Percentiles rank a stretch among this genome's conserved stretches.
phyloP scores from a whole-genome alignment of 1,140 invertebrate genomes.

The Brachionus asplanchnoidis region DNA sequence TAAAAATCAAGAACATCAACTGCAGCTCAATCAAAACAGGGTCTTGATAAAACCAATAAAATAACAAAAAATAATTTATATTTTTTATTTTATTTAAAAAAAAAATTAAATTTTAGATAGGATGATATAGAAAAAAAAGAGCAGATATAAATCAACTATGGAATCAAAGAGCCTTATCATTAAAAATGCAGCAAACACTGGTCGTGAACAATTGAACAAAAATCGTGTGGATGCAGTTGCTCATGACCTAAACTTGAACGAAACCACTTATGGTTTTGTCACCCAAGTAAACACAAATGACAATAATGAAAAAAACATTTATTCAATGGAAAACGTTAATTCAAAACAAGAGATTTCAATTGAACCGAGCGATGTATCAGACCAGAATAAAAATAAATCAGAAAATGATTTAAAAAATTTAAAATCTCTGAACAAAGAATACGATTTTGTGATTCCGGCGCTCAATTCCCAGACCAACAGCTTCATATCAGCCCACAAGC shows the following conservation, averaged over 20 bases:
- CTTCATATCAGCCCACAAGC: background rate
- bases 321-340: background rate
- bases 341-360: too few relatives aligned
- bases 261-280: conserved; percentile 14
- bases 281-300: background rate
- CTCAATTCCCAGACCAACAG: conserved; percentile 4
- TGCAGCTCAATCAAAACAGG: too few relatives aligned
- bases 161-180: background rate
- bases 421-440: background rate
- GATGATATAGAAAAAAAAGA: background rate
- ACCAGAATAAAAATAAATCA: background rate
- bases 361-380: background rate
- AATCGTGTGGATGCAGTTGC: background rate
- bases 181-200: background rate
- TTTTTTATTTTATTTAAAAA: background rate
- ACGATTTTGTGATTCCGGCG: background rate
- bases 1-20: too few relatives aligned
- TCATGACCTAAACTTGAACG: conserved; percentile 10
- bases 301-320: background rate
- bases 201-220: background rate
- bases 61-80: too few relatives aligned
- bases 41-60: too few relatives aligned
- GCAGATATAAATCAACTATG: background rate
- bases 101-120: background rate
- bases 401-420: background rate